Percentiles rank a stretch among this genome's conserved stretches.
phyloP scores from a whole-genome alignment of 2,113 vertebrate genomes.

The Diphyllodes magnificus region DNA sequence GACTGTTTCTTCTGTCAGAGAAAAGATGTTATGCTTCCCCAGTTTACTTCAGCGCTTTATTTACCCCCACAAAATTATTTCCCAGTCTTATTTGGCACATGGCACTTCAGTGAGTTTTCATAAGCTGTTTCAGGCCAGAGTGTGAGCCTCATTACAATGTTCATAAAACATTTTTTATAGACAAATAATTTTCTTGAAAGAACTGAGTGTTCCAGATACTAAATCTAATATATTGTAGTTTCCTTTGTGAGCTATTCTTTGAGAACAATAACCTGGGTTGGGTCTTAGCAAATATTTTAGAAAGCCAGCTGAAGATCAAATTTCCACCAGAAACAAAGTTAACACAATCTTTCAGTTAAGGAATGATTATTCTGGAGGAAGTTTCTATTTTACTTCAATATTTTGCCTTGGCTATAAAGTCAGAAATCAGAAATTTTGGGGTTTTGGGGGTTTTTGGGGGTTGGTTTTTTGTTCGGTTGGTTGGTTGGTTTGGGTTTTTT shows the following conservation, averaged over 20 bases:
- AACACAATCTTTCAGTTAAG: background rate
- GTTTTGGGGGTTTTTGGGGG: background rate
- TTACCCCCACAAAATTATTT: background rate
- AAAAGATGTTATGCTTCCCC: background rate
- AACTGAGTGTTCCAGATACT: background rate
- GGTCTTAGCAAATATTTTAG: slow-evolving; percentile 31
- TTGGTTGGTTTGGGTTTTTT: no score
- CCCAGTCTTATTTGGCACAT: background rate
- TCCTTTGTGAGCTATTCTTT: background rate
- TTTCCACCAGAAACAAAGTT: slow-evolving; percentile 15
- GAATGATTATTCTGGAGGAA: background rate
- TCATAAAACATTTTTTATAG: background rate
- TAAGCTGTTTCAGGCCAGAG: background rate
- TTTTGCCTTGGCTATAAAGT: background rate
- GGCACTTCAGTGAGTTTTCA: background rate
- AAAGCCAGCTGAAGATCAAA: background rate
- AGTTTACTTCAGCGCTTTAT: background rate
- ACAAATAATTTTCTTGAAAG: background rate
- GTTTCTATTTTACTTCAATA: background rate
- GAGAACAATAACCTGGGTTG: slow-evolving; percentile 9
- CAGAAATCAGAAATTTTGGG: background rate
- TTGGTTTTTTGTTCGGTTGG: background rate
- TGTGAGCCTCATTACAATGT: background rate
- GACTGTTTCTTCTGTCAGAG: background rate
- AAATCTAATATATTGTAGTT: background rate